Base-by-base conservation (phyloP, 2,888 invertebrate genomes). In the Sesia bembeciformis region DNA sequence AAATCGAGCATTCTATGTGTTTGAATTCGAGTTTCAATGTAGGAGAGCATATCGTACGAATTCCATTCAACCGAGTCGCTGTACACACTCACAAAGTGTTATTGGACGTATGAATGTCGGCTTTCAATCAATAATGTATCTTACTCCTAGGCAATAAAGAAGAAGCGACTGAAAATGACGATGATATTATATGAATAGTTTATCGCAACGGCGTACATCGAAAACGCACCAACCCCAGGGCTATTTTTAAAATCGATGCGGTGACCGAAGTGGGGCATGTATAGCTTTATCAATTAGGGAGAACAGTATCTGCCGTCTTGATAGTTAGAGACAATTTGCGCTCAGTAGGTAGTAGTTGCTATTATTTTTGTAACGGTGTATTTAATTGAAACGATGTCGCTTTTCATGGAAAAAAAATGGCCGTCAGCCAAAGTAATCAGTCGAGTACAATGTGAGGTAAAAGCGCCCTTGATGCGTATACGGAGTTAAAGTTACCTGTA, bases 171-270 rank as follows among this genome's bases (percentile, higher is more conserved):
- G 61, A 58, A 56, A 60, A 59, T 56, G 53, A 39, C 53, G 23
- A 4, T 56, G 61, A 62, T 61, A 57, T 65, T 62, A 66, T 62
- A 60, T 60, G 59, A 70, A 71, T 75, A 70, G 71, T 75, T 74
- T 77, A 82, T 76, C 76, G 71, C 68, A 52, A 40, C 5, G 49
- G 68, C 74, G 79, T 76, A 74, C 79, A 79, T 80, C 75, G 78
- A 82, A 84, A 85, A 84, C 86, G 84, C 85, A 86, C 78, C 72
- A 74, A 76, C 77, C 50, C 50, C 39, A 50, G 70, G 68, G 83
- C 87, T 88, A 88, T 88, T 88, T 87, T 87, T 88, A 86, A 84
- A 88, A 86, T 85, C 85, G 81, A 86, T 85, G 86, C 79, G 80
- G 83, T 78, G 83, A 78, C 81, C 84, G 76, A 85, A 86, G 82